Conservation (phyloP, 2,888 invertebrate species). For the Zygaena filipendulae region DNA sequence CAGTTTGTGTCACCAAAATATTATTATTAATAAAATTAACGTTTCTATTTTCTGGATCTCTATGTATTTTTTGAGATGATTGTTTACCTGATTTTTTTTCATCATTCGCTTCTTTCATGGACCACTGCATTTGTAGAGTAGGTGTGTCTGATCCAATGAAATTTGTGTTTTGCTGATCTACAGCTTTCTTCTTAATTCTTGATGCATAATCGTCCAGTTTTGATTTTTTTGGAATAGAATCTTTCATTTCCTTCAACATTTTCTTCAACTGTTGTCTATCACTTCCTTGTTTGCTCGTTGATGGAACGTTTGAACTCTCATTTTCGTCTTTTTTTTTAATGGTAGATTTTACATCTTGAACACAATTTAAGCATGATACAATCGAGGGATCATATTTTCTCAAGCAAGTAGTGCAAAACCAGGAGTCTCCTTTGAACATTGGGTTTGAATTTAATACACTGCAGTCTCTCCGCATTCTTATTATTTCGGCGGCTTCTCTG, state of each 20-base stretch:
- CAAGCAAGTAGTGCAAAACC: conserved; percentile 48
- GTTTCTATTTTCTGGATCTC: no score
- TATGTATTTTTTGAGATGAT: no score
- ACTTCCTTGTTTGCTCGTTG: conserved; percentile 15
- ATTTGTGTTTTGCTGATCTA: conserved; percentile 13
- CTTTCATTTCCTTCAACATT: conserved; percentile 82
- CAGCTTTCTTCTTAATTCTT: conserved; percentile 13
- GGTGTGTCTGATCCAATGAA: conserved; percentile 33
- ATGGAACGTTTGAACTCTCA: conserved; percentile 9
- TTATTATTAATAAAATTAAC: no score
- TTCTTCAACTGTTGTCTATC: conserved; percentile 70
- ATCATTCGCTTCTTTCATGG: no score
- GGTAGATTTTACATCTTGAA: conserved; percentile 21
- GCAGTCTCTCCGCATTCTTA: conserved; percentile 58
- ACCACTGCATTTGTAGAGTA: conserved; percentile 45
- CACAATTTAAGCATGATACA: conserved; percentile 35
- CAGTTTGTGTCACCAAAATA: no score
- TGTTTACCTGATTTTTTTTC: no score
- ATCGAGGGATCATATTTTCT: conserved; percentile 41
- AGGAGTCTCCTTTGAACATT: conserved; percentile 22
- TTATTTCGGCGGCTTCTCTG: conserved; percentile 80
- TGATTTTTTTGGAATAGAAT: conserved; percentile 73
- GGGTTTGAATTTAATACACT: conserved; percentile 8
- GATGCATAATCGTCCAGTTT: conserved; percentile 42
- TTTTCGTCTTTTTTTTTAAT: conserved; percentile 24